phyloP scores from a whole-genome alignment of 2,113 vertebrate genomes.

The Smithornis capensis region DNA sequence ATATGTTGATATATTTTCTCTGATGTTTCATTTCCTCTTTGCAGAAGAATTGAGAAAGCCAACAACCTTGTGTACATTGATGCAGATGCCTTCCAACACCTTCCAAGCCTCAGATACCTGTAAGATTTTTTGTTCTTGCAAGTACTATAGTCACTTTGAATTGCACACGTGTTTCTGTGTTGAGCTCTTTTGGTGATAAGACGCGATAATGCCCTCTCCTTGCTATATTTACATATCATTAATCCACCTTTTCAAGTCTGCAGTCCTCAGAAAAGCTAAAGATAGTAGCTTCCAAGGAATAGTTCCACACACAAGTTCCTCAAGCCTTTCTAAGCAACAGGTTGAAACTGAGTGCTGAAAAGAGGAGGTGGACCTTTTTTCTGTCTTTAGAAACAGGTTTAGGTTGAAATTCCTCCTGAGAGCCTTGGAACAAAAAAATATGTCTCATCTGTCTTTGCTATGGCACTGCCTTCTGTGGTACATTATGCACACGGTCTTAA shows the following conservation, averaged over 20 bases:
- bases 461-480: neutral
- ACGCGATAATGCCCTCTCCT: neutral
- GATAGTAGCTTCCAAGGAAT: neutral
- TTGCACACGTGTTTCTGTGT: neutral
- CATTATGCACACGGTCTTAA: neutral
- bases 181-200: neutral
- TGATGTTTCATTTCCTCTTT: slow-evolving; percentile 39
- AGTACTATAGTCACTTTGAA: neutral
- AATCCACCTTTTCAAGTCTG: neutral
- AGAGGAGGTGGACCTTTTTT: neutral
- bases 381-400: neutral
- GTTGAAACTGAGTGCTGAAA: neutral
- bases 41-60: slow-evolving; percentile 83
- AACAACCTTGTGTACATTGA: slow-evolving; percentile 78
- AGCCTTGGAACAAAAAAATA: neutral
- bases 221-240: neutral
- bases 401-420: neutral
- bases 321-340: neutral
- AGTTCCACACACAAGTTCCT: neutral
- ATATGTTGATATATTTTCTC: neutral
- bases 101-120: slow-evolving; percentile 81
- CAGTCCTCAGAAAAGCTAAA: neutral
- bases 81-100: slow-evolving; percentile 76
- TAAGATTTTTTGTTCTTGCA: slow-evolving; percentile 67
- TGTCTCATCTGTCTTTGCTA: neutral